Evolutionary conservation across 1,140 invertebrate genomes (phyloP).

Genomic region (Drosophila malerkotliana): DNA sequence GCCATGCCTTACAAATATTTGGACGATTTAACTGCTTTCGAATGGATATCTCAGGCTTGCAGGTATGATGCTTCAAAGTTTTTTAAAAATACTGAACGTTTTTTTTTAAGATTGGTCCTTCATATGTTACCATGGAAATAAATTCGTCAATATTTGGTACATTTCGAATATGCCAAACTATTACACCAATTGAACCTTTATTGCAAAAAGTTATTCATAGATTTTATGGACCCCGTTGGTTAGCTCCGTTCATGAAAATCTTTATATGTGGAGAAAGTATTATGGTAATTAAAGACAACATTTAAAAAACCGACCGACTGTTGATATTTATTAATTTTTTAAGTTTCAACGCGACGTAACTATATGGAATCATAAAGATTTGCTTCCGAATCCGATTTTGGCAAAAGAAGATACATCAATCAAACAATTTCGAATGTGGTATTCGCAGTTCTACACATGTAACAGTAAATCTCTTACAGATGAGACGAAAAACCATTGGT

Average conservation of each 20-base stretch:
- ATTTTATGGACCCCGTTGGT: constrained; percentile 87
- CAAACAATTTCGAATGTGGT: constrained; percentile 91
- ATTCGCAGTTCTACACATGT: constrained; percentile 93
- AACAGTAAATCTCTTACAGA: constrained; percentile 87
- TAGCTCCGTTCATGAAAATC: constrained; percentile 88
- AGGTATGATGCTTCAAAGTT: constrained; percentile 40
- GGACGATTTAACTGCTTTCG: constrained; percentile 51
- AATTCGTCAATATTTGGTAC: constrained; percentile 86
- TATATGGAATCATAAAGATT: constrained; percentile 95
- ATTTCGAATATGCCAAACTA: constrained; percentile 90
- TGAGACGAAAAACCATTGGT: constrained; percentile 29
- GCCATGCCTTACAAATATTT: constrained; percentile 57
- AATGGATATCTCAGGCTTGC: constrained; percentile 62
- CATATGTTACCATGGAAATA: constrained; percentile 89
- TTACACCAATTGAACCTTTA: constrained; percentile 92
- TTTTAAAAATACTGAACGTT: background rate
- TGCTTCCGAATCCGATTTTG: constrained; percentile 88
- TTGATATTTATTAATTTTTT: constrained; percentile 44
- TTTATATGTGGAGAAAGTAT: constrained; percentile 89
- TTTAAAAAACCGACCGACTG: background rate
- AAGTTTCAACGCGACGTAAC: constrained; percentile 93
- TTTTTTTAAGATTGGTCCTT: constrained; percentile 89
- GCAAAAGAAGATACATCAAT: constrained; percentile 91
- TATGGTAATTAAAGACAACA: constrained; percentile 86
- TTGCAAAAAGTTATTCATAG: constrained; percentile 91